Conservation (phyloP, 2,888 invertebrate genomes). For the Salticus scenicus region DNA sequence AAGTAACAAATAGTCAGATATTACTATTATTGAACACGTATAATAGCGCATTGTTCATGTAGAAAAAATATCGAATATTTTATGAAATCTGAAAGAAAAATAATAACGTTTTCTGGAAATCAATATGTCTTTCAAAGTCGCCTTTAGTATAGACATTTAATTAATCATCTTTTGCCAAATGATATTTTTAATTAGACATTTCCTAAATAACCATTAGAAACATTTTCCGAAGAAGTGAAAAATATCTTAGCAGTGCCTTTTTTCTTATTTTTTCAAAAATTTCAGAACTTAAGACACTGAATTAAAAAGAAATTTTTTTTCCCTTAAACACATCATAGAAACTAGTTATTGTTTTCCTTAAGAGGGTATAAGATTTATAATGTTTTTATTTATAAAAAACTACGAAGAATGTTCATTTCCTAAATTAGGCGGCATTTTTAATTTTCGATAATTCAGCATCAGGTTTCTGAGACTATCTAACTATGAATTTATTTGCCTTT, state of each 20-base stretch:
- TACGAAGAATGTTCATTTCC: slow-evolving; percentile 38
- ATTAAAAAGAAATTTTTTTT: slow-evolving; percentile 28
- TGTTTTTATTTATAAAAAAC: slow-evolving; percentile 35
- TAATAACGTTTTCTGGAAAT: slow-evolving; percentile 53
- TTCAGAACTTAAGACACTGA: slow-evolving; percentile 29
- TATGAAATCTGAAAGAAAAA: slow-evolving; percentile 25
- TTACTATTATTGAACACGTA: no score
- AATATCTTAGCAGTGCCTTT: slow-evolving; percentile 35
- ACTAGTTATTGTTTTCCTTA: slow-evolving; percentile 23
- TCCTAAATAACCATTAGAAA: slow-evolving; percentile 52
- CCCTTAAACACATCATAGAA: neutral
- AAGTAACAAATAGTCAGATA: no score
- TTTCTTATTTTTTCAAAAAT: slow-evolving; percentile 65
- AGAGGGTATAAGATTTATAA: slow-evolving; percentile 53
- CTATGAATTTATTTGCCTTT: neutral
- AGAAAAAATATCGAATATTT: no score
- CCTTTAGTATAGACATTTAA: slow-evolving; percentile 43
- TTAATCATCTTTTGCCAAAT: slow-evolving; percentile 64
- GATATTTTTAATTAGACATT: slow-evolving; percentile 54
- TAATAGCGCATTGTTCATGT: no score
- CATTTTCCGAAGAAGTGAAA: slow-evolving; percentile 43
- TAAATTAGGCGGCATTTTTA: slow-evolving; percentile 36
- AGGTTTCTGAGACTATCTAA: slow-evolving; percentile 6
- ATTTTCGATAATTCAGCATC: slow-evolving; percentile 8
- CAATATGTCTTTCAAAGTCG: slow-evolving; percentile 55